Evolutionary conservation across 2,797 vertebrate species (phyloP).

Genomic region (Prionace glauca): DNA sequence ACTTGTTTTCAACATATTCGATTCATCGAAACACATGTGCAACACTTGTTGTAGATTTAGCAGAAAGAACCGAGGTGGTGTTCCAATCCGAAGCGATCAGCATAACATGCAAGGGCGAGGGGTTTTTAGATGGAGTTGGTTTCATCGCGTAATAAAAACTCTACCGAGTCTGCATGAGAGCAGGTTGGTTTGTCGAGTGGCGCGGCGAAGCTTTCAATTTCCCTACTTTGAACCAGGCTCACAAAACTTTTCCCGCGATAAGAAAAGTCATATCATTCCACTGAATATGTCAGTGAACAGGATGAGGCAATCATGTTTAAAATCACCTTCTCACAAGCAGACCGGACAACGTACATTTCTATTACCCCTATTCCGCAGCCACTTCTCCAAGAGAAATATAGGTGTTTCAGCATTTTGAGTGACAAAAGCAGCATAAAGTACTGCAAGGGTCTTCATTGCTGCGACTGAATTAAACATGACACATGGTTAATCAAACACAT

Average conservation of each 20-base stretch:
- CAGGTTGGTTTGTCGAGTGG: background rate
- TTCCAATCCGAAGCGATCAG: background rate
- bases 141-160: background rate
- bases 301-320: background rate
- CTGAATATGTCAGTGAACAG: background rate
- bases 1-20: background rate
- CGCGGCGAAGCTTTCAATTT: background rate
- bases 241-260: background rate
- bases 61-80: background rate
- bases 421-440: background rate
- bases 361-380: background rate
- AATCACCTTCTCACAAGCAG: background rate
- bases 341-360: too few species aligned
- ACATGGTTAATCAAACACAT: background rate
- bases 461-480: constrained; percentile 16
- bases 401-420: background rate
- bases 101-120: background rate
- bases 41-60: background rate
- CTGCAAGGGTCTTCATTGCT: background rate
- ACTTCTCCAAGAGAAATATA: background rate
- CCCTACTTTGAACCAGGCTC: background rate
- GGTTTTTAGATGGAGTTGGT: background rate
- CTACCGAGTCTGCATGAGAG: background rate
- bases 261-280: background rate
- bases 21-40: background rate